Percentiles rank a stretch among this genome's conserved stretches.
Evolutionary conservation across 2,113 vertebrate genomes (phyloP).

Genomic region (Maccullochella peelii): DNA sequence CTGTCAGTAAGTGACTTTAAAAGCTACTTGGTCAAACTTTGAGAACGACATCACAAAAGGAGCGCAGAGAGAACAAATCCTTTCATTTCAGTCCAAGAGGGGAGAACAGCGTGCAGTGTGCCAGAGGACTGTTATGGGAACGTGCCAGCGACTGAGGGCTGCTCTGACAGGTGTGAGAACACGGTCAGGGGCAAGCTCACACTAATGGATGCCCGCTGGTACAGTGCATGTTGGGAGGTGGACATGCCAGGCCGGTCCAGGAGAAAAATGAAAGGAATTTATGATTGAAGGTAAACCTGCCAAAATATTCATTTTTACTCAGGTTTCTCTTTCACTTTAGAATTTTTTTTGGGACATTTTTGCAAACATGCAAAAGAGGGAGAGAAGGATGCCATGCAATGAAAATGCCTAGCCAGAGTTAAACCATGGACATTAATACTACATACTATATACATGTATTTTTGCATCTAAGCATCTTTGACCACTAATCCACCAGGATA

Average conservation of each 20-base stretch:
- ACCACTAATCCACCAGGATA: not conserved
- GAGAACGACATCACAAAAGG: conserved; percentile 44
- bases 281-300: conserved; percentile 8
- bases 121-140: conserved; percentile 49
- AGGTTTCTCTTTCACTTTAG: not conserved
- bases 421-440: not conserved
- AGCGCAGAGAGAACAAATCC: conserved; percentile 36
- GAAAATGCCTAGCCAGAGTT: not conserved
- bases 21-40: conserved; percentile 53
- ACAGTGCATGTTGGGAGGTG: conserved; percentile 56
- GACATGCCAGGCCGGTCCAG: conserved; percentile 25
- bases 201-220: conserved; percentile 46
- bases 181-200: conserved; percentile 39
- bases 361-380: not conserved
- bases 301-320: conserved; percentile 16
- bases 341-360: too few species aligned
- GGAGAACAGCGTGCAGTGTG: conserved; percentile 11
- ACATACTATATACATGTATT: not conserved
- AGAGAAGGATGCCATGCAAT: not conserved
- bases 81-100: conserved; percentile 63
- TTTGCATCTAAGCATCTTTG: not conserved
- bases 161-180: conserved; percentile 74
- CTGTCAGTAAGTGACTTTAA: conserved; percentile 68
- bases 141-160: conserved; percentile 27
- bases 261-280: conserved; percentile 61